phyloP scores from a whole-genome alignment of 2,888 invertebrate genomes.

The Pollenia amentaria region DNA sequence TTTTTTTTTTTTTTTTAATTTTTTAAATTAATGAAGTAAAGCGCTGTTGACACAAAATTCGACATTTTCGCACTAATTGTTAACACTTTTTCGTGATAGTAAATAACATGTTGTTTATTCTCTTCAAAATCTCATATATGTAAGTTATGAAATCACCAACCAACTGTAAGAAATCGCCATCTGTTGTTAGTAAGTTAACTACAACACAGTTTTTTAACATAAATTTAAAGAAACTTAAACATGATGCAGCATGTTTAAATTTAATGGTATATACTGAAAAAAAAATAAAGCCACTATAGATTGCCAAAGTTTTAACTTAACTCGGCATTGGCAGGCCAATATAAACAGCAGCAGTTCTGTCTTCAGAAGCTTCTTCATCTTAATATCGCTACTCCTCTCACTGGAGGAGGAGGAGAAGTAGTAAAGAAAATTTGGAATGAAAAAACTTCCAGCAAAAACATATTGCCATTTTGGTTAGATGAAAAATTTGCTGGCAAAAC shows the following conservation, averaged over 20 bases:
- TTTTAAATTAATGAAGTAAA: too few relatives aligned
- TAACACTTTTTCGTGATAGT: too few relatives aligned
- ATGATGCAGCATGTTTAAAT: conserved; percentile 40
- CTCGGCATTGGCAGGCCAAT: conserved; percentile 14
- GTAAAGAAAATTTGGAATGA: neutral
- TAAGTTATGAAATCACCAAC: too few relatives aligned
- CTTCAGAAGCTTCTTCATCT: conserved; percentile 5
- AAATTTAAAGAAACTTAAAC: conserved; percentile 22
- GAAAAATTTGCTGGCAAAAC: conserved; percentile 37
- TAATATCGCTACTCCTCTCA: neutral
- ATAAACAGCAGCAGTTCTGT: neutral
- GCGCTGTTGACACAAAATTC: too few relatives aligned
- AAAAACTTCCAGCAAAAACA: conserved; percentile 15
- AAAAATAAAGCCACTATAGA: conserved; percentile 27
- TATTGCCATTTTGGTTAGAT: conserved; percentile 31
- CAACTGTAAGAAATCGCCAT: too few relatives aligned
- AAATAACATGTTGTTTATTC: too few relatives aligned
- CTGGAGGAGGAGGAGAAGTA: conserved; percentile 7
- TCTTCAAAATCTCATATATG: too few relatives aligned
- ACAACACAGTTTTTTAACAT: conserved; percentile 19
- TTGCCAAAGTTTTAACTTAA: conserved; percentile 4
- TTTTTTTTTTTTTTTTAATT: too few relatives aligned
- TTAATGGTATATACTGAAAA: conserved; percentile 14
- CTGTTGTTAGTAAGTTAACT: neutral
- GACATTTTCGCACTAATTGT: too few relatives aligned